Base-by-base conservation (phyloP, 2,113 vertebrate species). In the Dipodomys merriami region DNA sequence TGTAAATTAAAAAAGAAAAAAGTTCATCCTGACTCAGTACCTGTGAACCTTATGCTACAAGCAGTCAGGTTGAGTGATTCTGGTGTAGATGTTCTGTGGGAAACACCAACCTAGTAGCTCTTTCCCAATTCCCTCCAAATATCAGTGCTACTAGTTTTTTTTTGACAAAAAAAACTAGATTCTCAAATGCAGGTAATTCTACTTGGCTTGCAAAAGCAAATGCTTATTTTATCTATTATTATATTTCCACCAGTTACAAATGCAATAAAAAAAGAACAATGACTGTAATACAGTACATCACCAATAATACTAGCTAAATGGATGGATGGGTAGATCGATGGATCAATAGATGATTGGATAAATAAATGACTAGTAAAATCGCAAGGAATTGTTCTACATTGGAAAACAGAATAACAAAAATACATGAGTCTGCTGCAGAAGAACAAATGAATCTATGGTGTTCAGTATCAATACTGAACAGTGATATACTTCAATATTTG, bases 151-250 rank as follows among this genome's bases (percentile, higher is more conserved):
- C 35, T 7, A 4, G 6, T 19, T 68, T 73, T 68, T 73, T 65
- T 74, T 69, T 85, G 16, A 86, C 29, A 89, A 62, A 67, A 71
- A n/a, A n/a, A n/a, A n/a, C 27, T 62, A 62, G 35, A 84, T 80
- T 69, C 73, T 84, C 68, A 22, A 69, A 20, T 65, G 62, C 35
- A 82, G 44, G 8, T 72, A 60, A 39, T 85, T 88, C 33, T 94
- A 60, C 5, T 19, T 88, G 62, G 39, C 64, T 80, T 84, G 12
- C 10, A 82, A 86, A 89, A 94, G 68, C 39, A 91, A 82, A 81
- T 35, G 10, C 20, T 95, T 33, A 65, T 57, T 81, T 91, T 53
- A 60, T 81, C 5, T 68, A 79, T 78, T n/a, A 46, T 16, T n/a
- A 60, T 39, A 67, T 60, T 20, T 10, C 29, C 30, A 27, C 30